Conservation (phyloP, 2,113 vertebrate genomes). For the Xiphophorus hellerii region DNA sequence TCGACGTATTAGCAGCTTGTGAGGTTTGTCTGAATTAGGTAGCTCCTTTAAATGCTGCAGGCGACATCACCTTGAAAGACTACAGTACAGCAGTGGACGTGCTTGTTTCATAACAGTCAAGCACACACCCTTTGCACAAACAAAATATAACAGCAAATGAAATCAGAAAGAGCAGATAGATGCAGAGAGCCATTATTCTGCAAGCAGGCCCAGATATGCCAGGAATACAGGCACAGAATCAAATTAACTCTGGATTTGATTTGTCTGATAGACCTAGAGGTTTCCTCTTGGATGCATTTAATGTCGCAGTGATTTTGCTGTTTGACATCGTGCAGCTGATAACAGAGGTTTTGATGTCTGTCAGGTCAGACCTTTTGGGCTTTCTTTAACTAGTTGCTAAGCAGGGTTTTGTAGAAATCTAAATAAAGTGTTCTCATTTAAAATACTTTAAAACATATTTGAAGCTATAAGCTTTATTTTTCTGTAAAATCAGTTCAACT, state of each 20-base stretch:
- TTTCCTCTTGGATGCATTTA: conserved; percentile 70
- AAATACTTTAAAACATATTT: too few species aligned
- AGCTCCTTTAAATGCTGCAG: conserved; percentile 32
- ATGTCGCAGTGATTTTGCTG: conserved; percentile 52
- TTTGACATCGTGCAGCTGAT: conserved; percentile 48
- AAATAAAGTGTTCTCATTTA: too few species aligned
- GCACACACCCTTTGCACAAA: conserved; percentile 37
- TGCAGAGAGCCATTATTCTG: conserved; percentile 65
- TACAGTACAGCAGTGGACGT: conserved; percentile 2
- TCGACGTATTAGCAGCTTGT: conserved; percentile 21
- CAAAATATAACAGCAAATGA: conserved; percentile 63
- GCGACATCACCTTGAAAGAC: conserved; percentile 56
- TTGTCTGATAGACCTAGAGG: conserved; percentile 68
- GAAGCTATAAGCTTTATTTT: too few species aligned
- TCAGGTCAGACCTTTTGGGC: not conserved
- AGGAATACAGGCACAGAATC: conserved; percentile 72
- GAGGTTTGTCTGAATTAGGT: conserved; percentile 41
- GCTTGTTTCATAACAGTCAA: conserved; percentile 44
- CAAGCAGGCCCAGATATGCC: conserved; percentile 73
- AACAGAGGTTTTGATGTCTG: not conserved
- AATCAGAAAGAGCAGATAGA: conserved; percentile 71
- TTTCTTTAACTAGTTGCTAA: not conserved
- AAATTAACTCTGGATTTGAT: conserved; percentile 72
- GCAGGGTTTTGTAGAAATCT: too few species aligned
- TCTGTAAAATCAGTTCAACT: not conserved